Evolutionary conservation across 2,888 invertebrate genomes (phyloP).

Genomic region (Sminthurinus aureus): DNA sequence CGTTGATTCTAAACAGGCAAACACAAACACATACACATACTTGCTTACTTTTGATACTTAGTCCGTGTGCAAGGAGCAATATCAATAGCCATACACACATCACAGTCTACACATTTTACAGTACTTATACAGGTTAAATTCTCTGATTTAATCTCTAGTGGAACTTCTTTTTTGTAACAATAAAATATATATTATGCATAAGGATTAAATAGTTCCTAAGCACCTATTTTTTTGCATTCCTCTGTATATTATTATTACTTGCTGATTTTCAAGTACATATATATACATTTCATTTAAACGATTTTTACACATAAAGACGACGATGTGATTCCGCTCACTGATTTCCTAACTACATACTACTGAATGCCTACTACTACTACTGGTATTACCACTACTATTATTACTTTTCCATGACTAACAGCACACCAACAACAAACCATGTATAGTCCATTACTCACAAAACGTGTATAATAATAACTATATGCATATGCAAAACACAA

Average conservation of each 20-base stretch:
- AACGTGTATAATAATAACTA: not conserved
- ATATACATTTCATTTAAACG: not conserved
- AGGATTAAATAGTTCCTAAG: conserved; percentile 28
- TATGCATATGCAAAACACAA: not conserved
- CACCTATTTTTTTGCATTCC: conserved; percentile 1
- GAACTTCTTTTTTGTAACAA: conserved; percentile 37
- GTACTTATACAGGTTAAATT: conserved; percentile 38
- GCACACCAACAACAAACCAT: too few species aligned
- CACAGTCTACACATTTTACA: conserved; percentile 34
- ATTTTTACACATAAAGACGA: conserved; percentile 1
- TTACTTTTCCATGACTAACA: too few species aligned
- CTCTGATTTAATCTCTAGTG: conserved; percentile 47
- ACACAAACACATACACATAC: not conserved
- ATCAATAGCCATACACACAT: not conserved
- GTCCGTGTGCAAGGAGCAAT: not conserved
- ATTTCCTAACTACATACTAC: not conserved
- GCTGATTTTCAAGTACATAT: not conserved
- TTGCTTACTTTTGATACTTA: not conserved
- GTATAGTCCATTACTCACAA: too few species aligned
- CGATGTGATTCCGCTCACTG: conserved; percentile 25
- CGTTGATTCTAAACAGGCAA: conserved; percentile 20
- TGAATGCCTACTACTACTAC: not conserved
- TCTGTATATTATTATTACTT: not conserved
- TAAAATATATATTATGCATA: conserved; percentile 39
- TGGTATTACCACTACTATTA: not conserved